These are phyloP conservation scores for Chiroxiphia lanceolata DNA, from an alignment of 2,797 vertebrate species.

Conservation along the genomic window DNA sequence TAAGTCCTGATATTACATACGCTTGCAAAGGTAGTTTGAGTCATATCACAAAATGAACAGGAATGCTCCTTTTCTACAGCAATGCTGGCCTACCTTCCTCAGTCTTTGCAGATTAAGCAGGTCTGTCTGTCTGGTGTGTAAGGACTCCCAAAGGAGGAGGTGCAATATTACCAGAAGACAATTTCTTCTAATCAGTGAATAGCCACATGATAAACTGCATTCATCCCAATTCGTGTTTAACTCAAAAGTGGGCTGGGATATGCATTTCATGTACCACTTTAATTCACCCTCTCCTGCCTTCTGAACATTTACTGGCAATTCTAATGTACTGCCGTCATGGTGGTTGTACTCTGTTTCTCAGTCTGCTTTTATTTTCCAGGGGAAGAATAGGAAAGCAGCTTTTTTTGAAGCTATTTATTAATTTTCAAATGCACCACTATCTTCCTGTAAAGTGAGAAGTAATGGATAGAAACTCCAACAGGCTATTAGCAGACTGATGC, in stretches of 20 bases:
- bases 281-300: not conserved
- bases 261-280: not conserved
- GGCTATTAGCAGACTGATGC: not conserved
- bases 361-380: constrained; percentile 28
- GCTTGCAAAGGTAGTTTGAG: not conserved
- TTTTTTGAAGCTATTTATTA: constrained; percentile 14
- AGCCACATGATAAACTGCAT: not conserved
- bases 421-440: constrained; percentile 10
- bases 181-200: not conserved
- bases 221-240: not conserved
- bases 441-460: constrained; percentile 4
- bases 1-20: not conserved
- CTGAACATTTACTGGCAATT: not conserved
- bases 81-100: not conserved
- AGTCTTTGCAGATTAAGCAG: not conserved
- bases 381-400: not conserved
- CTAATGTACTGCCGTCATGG: not conserved
- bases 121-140: not conserved
- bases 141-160: not conserved
- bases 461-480: constrained; percentile 8
- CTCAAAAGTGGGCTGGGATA: not conserved
- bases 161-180: not conserved
- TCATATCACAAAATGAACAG: not conserved
- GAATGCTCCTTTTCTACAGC: not conserved
- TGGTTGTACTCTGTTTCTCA: not conserved